These are phyloP conservation scores for Diloba caeruleocephala DNA, from an alignment of 2,888 invertebrate species.

Conservation along the genomic window DNA sequence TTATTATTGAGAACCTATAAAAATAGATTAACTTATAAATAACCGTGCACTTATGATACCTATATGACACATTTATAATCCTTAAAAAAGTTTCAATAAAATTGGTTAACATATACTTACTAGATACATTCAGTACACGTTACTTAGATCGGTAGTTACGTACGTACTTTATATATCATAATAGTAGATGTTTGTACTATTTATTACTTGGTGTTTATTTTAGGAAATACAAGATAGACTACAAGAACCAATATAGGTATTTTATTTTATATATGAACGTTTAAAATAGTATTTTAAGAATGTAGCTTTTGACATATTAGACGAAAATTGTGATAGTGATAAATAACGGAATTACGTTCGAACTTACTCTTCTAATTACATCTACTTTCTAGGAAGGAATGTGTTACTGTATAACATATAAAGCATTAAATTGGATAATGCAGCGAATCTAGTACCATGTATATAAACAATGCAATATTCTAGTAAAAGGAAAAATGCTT, in stretches of 20 bases:
- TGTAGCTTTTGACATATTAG: conserved; percentile 57
- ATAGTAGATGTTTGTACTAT: conserved; percentile 32
- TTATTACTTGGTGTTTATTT: conserved; percentile 16
- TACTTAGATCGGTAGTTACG: conserved; percentile 5
- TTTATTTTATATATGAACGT: conserved; percentile 29
- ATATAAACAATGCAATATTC: too few species aligned
- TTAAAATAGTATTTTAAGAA: conserved; percentile 33
- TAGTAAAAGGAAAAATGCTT: too few species aligned
- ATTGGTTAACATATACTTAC: conserved; percentile 1
- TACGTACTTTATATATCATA: conserved; percentile 21
- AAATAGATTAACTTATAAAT: conserved; percentile 41
- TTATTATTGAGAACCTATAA: conserved; percentile 45
- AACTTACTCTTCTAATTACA: conserved; percentile 39
- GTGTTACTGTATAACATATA: conserved; percentile 60
- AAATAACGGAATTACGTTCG: conserved; percentile 25
- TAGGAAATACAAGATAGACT: conserved; percentile 18
- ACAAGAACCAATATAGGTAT: conserved; percentile 46
- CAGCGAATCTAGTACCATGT: conserved; percentile 47
- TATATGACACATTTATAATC: conserved; percentile 51
- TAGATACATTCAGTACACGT: conserved; percentile 5
- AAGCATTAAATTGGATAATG: conserved; percentile 46
- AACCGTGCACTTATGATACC: conserved; percentile 46
- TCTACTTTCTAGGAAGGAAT: conserved; percentile 63
- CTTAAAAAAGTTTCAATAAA: conserved; percentile 19
- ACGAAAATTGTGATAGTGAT: conserved; percentile 39